Evolutionary conservation across 1,140 invertebrate genomes (phyloP), one percentile per base, ranked within the genome.

Genomic region (Olivierus martensii): DNA sequence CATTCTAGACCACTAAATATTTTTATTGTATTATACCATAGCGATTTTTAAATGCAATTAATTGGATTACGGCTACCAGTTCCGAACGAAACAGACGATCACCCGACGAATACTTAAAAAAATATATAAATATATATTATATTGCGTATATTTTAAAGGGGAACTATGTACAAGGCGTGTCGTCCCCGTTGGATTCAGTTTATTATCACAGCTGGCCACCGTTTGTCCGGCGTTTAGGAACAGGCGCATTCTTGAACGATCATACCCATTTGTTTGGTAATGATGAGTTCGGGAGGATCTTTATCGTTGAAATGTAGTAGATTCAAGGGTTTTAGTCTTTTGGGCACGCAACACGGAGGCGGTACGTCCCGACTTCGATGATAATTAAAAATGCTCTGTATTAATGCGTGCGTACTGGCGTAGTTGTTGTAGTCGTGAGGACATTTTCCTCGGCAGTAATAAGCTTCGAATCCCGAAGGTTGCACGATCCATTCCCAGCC

Each of bases 221-320:
- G 7, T 49, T n/a, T 15, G 10, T 17, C 14, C 11, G 9, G 12
- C 12, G 1, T 37, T 69, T 75, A 84, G 45, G 79, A 80, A 67
- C 83, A 85, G 45, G 79, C 80, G 65, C 83, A 85, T 64, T 83
- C 80, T 21, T 77, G 60, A 15, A 84, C 80, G 58, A 75, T 73
- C 73, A 83, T 83, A 58, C 83, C 77, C 56, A 78, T 76, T 79
- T 81, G 82, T 34, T 75, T 77, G 12, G 80, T 77, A 28, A 83
- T 74, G 55, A 79, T 77, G n/a, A 84, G 66, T 62, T 77, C 77
- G 6, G 73, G 73, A 2, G 69, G 66, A 54, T 81, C 72, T 46
- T 77, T 71, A 53, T 79, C 77, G 59, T 81, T 77, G 6, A 79
- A 71, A 59, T 81, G 76, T 37, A 84, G 66, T 55, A 84, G 77